Percentiles rank a stretch among this genome's conserved stretches.
Conservation (phyloP, 2,113 vertebrate species). For the Myotis davidii region DNA sequence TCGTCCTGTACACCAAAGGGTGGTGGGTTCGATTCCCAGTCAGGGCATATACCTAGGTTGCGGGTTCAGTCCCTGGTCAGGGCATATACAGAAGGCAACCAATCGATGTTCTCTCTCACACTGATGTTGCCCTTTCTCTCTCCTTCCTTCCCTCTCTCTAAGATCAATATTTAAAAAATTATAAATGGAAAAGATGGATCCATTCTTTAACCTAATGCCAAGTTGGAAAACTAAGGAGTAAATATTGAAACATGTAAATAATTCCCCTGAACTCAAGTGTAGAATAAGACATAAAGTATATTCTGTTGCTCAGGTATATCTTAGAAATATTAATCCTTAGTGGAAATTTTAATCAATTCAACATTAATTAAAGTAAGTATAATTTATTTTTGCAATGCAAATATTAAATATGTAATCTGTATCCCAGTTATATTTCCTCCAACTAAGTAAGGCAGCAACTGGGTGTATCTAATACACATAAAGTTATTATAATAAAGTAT, state of each 20-base stretch:
- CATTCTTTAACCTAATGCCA: background rate
- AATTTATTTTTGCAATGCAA: background rate
- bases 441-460: constrained; percentile 23
- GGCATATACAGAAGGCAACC: background rate
- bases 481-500: background rate
- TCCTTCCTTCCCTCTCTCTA: background rate
- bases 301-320: background rate
- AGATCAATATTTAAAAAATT: background rate
- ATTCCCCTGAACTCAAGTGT: background rate
- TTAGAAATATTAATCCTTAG: constrained; percentile 41
- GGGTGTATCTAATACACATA: background rate
- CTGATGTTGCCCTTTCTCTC: background rate
- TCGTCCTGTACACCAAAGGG: background rate
- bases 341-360: constrained; percentile 32
- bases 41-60: background rate
- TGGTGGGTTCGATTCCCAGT: background rate
- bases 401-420: background rate
- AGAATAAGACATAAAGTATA: background rate
- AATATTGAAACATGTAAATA: background rate
- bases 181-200: constrained; percentile 29
- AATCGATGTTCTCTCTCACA: background rate
- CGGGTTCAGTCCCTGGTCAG: background rate
- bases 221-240: constrained; percentile 1
- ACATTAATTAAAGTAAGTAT: constrained; percentile 41
- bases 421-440: background rate